Conservation (phyloP, 2,113 vertebrate genomes). For the Poeciliopsis turrubarensis region DNA sequence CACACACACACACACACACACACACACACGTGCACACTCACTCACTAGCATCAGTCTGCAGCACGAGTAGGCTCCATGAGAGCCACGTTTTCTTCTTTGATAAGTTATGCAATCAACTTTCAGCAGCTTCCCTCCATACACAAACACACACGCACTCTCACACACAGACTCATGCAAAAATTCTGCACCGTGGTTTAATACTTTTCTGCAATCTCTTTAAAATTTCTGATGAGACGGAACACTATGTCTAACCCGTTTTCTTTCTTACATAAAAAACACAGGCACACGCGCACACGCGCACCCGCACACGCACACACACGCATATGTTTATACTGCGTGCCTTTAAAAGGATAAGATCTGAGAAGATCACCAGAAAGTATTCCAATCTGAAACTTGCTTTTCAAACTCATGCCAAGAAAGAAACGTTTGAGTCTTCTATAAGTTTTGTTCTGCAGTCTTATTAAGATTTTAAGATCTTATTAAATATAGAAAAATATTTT, state of each 20-base stretch:
- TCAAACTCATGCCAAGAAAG: background rate
- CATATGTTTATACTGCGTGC: slow-evolving; percentile 18
- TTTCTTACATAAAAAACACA: slow-evolving; percentile 10
- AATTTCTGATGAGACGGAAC: slow-evolving; percentile 24
- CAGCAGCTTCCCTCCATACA: background rate
- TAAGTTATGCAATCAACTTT: slow-evolving; percentile 52
- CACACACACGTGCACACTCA: too few species aligned
- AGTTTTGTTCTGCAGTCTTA: background rate
- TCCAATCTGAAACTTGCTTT: background rate
- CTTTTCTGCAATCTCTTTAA: background rate
- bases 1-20: too few species aligned
- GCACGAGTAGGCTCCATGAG: slow-evolving; percentile 54
- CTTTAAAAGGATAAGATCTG: slow-evolving; percentile 49
- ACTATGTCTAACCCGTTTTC: slow-evolving; percentile 29
- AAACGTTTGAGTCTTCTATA: background rate
- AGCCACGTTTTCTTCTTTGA: slow-evolving; percentile 63
- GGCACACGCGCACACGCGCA: background rate
- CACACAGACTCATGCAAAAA: too few species aligned
- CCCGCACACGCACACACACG: too few species aligned
- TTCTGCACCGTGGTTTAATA: background rate
- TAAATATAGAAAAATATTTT: background rate
- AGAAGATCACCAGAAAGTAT: slow-evolving; percentile 1
- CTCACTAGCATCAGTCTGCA: background rate
- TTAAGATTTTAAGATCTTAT: background rate
- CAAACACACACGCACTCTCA: too few species aligned